A percentile compares a stretch with the other conserved stretches of the same genome.
Evolutionary conservation across 2,113 vertebrate genomes (phyloP).

Genomic region (Nycticorax nycticorax): DNA sequence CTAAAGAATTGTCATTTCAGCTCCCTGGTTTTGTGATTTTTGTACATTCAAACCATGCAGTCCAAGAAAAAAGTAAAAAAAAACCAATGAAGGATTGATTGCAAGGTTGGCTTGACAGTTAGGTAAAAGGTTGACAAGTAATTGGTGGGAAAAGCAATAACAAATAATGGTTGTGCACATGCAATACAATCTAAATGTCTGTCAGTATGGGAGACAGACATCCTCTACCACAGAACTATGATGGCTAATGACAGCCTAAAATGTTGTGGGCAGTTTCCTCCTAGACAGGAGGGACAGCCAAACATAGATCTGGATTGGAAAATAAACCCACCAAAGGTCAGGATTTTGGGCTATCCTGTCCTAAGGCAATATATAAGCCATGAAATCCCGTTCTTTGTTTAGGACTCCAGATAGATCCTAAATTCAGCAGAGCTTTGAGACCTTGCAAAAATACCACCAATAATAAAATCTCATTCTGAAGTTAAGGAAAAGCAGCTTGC

Average conservation of each 20-base stretch:
- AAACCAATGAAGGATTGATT: neutral
- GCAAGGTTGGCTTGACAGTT: neutral
- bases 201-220: neutral
- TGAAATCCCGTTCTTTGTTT: neutral
- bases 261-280: neutral
- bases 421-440: neutral
- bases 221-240: neutral
- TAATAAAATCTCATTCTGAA: neutral
- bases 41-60: neutral
- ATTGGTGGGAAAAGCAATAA: neutral
- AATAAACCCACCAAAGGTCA: neutral
- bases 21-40: constrained; percentile 8
- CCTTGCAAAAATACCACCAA: neutral
- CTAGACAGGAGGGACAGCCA: neutral
- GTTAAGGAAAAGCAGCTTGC: neutral
- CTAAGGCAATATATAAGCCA: neutral
- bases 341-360: neutral
- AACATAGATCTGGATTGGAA: neutral
- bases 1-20: constrained; percentile 9
- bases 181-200: neutral
- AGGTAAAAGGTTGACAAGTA: neutral
- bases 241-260: neutral
- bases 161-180: neutral
- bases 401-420: neutral
- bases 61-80: neutral